A percentile compares a stretch with the other conserved stretches of the same genome.
phyloP scores from a whole-genome alignment of 2,797 vertebrate genomes.

The Xenops minutus region DNA sequence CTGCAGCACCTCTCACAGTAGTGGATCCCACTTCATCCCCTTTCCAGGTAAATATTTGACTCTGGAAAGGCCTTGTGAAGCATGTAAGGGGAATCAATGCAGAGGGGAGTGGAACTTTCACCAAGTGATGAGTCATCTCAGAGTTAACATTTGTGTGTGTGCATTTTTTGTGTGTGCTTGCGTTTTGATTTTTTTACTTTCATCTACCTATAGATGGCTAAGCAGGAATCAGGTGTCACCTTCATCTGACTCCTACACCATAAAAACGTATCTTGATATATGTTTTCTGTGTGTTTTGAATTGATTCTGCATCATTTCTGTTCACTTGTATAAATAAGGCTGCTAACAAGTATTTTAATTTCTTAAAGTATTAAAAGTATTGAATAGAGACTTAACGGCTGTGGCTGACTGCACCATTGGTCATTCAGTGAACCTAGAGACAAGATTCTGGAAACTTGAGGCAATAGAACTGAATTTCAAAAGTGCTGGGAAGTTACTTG shows the following conservation, averaged over 20 bases:
- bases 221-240: background rate
- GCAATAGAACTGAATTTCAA: background rate
- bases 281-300: background rate
- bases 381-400: background rate
- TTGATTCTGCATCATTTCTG: background rate
- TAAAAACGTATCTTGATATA: background rate
- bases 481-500: background rate
- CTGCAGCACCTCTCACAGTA: background rate
- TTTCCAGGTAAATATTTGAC: background rate
- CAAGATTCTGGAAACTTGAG: background rate
- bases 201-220: background rate
- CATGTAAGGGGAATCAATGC: background rate
- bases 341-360: background rate
- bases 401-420: background rate
- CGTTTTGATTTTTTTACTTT: background rate
- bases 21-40: background rate
- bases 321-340: background rate
- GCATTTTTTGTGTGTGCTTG: background rate
- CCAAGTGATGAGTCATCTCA: background rate
- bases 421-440: background rate
- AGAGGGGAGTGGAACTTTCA: background rate
- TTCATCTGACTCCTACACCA: background rate
- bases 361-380: background rate
- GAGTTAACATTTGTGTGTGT: background rate
- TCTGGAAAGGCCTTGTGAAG: background rate